phyloP scores from a whole-genome alignment of 2,797 vertebrate species.

The Kryptopterus vitreolus region DNA sequence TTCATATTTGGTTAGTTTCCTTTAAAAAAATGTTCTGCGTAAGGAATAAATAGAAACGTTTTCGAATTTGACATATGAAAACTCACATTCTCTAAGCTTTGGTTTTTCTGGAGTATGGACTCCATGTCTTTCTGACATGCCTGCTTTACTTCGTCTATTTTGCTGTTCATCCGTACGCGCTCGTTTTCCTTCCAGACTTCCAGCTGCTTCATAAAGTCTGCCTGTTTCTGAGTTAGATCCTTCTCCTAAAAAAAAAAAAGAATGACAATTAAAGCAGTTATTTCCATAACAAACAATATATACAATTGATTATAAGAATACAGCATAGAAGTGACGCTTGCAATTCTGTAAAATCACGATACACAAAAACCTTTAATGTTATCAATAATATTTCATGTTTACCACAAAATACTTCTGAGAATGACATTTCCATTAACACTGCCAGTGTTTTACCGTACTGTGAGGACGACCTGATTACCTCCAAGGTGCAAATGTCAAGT shows the following conservation, averaged over 20 bases:
- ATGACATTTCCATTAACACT: not conserved
- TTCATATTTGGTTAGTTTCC: not conserved
- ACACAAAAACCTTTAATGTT: not conserved
- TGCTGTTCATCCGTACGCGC: slow-evolving; percentile 78
- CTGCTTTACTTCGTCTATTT: slow-evolving; percentile 87
- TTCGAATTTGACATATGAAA: not conserved
- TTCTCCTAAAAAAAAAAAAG: slow-evolving; percentile 75
- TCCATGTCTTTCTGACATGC: slow-evolving; percentile 89
- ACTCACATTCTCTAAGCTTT: slow-evolving; percentile 70
- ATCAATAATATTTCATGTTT: not conserved
- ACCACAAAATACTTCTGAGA: not conserved
- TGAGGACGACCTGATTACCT: no score
- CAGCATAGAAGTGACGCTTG: not conserved
- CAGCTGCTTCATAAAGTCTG: slow-evolving; percentile 80
- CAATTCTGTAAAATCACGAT: not conserved
- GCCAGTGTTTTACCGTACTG: not conserved
- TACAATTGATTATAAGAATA: not conserved
- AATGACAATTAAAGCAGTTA: not conserved
- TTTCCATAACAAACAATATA: not conserved
- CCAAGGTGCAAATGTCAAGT: no score
- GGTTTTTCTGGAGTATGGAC: slow-evolving; percentile 80
- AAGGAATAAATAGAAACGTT: not conserved
- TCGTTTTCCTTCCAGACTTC: slow-evolving; percentile 88
- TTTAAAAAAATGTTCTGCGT: not conserved
- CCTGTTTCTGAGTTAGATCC: slow-evolving; percentile 82